These are phyloP conservation scores for Taenaris catops DNA, from an alignment of 2,888 invertebrate genomes.

Conservation along the genomic window DNA sequence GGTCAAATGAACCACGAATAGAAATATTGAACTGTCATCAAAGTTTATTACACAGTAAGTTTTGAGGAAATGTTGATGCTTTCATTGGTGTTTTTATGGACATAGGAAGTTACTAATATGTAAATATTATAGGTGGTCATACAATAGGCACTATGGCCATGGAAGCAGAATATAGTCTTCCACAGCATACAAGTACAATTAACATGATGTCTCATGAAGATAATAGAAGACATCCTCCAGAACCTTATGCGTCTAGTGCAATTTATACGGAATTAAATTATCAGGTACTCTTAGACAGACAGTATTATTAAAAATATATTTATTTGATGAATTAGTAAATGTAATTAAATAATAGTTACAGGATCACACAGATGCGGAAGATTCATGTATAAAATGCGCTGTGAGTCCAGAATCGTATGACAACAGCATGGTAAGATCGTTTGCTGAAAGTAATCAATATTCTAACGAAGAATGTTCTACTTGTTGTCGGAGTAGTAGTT, in stretches of 20 bases:
- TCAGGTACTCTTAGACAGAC: no score
- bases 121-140: conserved; percentile 48
- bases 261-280: conserved; percentile 73
- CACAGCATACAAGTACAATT: conserved; percentile 57
- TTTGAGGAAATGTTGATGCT: neutral
- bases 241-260: conserved; percentile 89
- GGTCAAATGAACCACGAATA: conserved; percentile 65
- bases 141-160: conserved; percentile 64
- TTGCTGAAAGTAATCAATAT: conserved; percentile 66
- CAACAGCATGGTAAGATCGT: conserved; percentile 71
- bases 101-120: no score
- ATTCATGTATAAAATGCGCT: conserved; percentile 76
- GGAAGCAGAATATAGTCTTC: conserved; percentile 71
- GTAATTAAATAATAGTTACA: conserved; percentile 31
- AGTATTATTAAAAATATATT: no score
- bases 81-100: no score
- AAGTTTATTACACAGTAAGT: conserved; percentile 58
- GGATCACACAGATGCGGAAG: conserved; percentile 73
- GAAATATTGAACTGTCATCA: conserved; percentile 71
- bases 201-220: conserved; percentile 57
- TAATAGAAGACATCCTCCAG: conserved; percentile 69
- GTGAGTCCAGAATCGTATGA: conserved; percentile 78
- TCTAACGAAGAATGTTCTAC: conserved; percentile 73
- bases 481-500: conserved; percentile 67
- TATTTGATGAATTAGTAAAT: no score